phyloP scores from a whole-genome alignment of 2,888 invertebrate genomes.

The Hylaea fasciaria region DNA sequence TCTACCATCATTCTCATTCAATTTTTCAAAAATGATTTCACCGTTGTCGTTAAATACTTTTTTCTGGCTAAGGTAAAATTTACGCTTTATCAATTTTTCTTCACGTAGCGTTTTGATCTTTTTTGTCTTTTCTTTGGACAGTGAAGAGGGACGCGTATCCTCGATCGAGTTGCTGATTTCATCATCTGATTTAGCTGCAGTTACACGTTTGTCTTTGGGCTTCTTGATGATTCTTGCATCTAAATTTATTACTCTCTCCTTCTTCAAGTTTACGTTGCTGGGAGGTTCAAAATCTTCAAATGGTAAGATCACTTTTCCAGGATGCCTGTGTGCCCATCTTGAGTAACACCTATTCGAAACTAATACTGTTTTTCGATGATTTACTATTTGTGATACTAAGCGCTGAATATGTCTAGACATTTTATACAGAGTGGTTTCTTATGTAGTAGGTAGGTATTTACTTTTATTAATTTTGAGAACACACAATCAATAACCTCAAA shows the following conservation, averaged over 20 bases:
- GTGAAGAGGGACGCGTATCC: constrained; percentile 3
- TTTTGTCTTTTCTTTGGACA: constrained; percentile 42
- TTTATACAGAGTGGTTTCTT: constrained; percentile 8
- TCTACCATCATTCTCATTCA: constrained; percentile 85
- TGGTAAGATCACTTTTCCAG: constrained; percentile 80
- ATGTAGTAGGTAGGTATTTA: background rate
- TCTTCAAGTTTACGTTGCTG: constrained; percentile 60
- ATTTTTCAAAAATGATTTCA: constrained; percentile 85
- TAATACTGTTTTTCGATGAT: constrained; percentile 39
- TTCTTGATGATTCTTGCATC: constrained; percentile 53
- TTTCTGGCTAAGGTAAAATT: constrained; percentile 66
- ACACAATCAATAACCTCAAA: too few species aligned
- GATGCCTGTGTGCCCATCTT: constrained; percentile 82
- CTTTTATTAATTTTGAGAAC: too few species aligned
- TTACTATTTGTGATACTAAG: constrained; percentile 46
- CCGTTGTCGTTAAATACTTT: constrained; percentile 83
- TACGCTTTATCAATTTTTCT: constrained; percentile 61
- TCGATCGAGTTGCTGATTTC: constrained; percentile 18
- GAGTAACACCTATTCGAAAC: constrained; percentile 63
- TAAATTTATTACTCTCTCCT: constrained; percentile 73
- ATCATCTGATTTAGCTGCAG: constrained; percentile 21
- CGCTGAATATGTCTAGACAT: constrained; percentile 54
- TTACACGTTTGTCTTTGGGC: constrained; percentile 35
- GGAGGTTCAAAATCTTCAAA: constrained; percentile 57
- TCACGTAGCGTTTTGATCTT: constrained; percentile 64